These are phyloP conservation scores for Zele albiditarsus DNA, from an alignment of 2,888 invertebrate genomes.

Conservation along the genomic window DNA sequence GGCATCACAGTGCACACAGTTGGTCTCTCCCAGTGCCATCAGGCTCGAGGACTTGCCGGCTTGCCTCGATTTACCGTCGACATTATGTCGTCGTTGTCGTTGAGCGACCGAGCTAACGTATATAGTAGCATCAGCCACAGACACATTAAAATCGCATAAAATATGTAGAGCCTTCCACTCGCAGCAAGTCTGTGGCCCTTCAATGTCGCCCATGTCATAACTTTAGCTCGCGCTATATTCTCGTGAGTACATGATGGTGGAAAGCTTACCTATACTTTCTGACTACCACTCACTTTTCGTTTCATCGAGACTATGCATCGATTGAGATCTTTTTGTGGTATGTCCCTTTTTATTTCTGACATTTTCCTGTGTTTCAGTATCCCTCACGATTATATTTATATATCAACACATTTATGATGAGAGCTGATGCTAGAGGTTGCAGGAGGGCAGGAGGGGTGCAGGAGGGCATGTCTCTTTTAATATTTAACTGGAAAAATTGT, in stretches of 20 bases:
- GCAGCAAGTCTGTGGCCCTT: slow-evolving; percentile 37
- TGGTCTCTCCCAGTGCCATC: slow-evolving; percentile 14
- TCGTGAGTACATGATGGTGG: slow-evolving; percentile 23
- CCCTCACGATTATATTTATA: not conserved
- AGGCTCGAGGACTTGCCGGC: slow-evolving; percentile 7
- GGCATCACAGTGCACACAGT: slow-evolving; percentile 62
- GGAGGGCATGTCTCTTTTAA: not conserved
- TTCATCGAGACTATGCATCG: not conserved
- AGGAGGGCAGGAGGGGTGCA: not conserved
- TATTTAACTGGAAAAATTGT: slow-evolving; percentile 2
- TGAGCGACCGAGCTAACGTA: slow-evolving; percentile 9
- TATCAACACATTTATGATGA: not conserved
- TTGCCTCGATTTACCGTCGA: slow-evolving; percentile 22
- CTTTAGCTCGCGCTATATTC: slow-evolving; percentile 55
- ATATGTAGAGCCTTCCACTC: slow-evolving; percentile 62
- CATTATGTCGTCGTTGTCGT: slow-evolving; percentile 37
- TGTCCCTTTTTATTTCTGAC: not conserved
- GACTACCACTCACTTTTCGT: not conserved
- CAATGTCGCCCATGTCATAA: slow-evolving; percentile 52
- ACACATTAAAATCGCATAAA: slow-evolving; percentile 73
- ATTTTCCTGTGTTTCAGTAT: not conserved
- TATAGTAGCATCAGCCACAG: slow-evolving; percentile 59
- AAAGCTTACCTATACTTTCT: slow-evolving; percentile 46
- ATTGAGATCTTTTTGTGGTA: not conserved
- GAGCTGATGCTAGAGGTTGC: not conserved